Percentiles rank a stretch among this genome's conserved stretches.
Evolutionary conservation across 2,113 vertebrate genomes (phyloP).

Genomic region (Indri indri): DNA sequence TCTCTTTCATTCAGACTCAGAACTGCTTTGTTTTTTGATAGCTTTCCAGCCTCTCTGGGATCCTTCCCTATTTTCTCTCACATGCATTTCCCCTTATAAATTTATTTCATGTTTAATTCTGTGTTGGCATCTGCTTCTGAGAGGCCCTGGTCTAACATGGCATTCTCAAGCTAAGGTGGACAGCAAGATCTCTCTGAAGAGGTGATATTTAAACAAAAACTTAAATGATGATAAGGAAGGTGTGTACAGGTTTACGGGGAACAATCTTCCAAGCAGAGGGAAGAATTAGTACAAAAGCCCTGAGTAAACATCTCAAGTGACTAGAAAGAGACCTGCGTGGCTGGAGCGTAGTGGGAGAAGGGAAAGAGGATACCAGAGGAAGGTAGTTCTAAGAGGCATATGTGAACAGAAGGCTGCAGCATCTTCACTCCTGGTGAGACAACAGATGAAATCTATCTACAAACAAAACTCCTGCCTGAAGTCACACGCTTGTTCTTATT

Average conservation of each 20-base stretch:
- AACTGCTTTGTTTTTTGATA: not conserved
- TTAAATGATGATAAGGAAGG: not conserved
- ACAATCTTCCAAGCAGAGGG: not conserved
- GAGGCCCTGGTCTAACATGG: not conserved
- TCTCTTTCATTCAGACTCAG: not conserved
- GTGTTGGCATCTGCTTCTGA: not conserved
- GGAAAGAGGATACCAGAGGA: not conserved
- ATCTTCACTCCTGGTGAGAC: not conserved
- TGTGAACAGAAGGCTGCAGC: not conserved
- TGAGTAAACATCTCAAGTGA: not conserved
- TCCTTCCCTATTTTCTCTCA: not conserved
- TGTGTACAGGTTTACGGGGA: not conserved
- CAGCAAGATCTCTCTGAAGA: not conserved
- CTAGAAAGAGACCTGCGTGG: not conserved
- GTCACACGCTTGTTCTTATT: not conserved
- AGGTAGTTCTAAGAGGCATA: not conserved
- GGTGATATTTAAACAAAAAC: not conserved
- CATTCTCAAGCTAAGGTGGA: not conserved
- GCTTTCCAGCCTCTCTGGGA: not conserved
- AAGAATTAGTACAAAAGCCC: not conserved
- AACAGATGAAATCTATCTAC: not conserved
- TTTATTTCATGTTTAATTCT: not conserved
- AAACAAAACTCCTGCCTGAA: not conserved
- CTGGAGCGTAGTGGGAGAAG: fast-evolving
- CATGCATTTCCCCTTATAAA: not conserved